phyloP scores from a whole-genome alignment of 2,113 vertebrate genomes.

The Chamaea fasciata region DNA sequence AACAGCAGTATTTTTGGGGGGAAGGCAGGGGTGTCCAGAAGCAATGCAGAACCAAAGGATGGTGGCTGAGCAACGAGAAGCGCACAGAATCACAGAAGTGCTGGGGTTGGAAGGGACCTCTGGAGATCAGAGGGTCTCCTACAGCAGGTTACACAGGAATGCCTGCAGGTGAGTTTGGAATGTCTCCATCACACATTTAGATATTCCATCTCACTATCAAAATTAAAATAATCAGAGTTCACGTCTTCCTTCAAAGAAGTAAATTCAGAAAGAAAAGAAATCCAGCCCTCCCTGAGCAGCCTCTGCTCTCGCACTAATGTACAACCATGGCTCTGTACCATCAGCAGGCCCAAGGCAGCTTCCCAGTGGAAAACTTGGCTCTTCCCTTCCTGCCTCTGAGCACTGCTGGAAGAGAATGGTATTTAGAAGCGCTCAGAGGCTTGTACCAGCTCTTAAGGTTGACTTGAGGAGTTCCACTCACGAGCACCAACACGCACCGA shows the following conservation, averaged over 20 bases:
- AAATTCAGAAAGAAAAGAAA: background rate
- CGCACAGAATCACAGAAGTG: background rate
- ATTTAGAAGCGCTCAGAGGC: background rate
- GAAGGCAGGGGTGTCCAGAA: background rate
- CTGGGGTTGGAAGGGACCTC: background rate
- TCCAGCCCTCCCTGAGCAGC: background rate
- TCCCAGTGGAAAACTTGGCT: background rate
- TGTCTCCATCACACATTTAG: background rate
- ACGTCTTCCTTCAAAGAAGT: background rate
- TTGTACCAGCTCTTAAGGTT: background rate
- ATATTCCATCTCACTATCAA: accelerated
- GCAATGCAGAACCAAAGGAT: background rate
- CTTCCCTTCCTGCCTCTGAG: background rate
- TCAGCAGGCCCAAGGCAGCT: background rate
- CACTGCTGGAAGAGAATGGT: background rate
- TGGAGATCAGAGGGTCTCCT: background rate
- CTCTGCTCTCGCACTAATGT: background rate
- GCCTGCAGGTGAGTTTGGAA: background rate
- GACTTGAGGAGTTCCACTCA: background rate
- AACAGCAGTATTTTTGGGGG: background rate
- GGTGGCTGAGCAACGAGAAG: background rate
- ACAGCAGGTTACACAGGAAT: background rate
- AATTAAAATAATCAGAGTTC: background rate
- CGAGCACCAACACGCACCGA: background rate
- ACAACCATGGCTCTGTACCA: background rate